Conservation (phyloP, 2,888 invertebrate genomes). For the Atrina japonica region DNA sequence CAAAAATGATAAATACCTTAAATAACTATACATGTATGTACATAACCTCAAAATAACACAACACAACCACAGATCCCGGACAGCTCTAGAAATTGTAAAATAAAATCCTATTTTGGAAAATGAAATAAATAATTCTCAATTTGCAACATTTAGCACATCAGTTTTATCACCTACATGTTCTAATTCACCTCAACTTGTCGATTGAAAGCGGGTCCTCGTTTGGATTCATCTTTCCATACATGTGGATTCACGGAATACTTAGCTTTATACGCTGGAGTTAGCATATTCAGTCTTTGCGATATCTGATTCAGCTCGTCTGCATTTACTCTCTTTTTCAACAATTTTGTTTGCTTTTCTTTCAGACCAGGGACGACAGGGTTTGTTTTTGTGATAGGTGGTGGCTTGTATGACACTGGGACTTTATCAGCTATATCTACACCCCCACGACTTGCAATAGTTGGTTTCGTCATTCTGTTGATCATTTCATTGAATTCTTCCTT, state of each 20-base stretch:
- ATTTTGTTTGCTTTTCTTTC: slow-evolving; percentile 54
- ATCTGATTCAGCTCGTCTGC: slow-evolving; percentile 63
- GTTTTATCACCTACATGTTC: too few relatives aligned
- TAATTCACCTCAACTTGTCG: slow-evolving; percentile 36
- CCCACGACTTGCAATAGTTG: slow-evolving; percentile 64
- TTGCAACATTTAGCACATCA: too few relatives aligned
- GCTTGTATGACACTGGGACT: slow-evolving; percentile 62
- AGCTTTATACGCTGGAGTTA: slow-evolving; percentile 70
- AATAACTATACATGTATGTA: too few relatives aligned
- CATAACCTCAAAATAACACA: too few relatives aligned
- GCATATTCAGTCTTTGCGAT: slow-evolving; percentile 64
- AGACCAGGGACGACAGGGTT: slow-evolving; percentile 67
- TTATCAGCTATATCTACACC: slow-evolving; percentile 60
- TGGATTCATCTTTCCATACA: slow-evolving; percentile 65
- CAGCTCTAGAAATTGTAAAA: too few relatives aligned
- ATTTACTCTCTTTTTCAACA: slow-evolving; percentile 60
- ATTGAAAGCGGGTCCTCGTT: slow-evolving; percentile 59
- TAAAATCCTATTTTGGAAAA: too few relatives aligned
- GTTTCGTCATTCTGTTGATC: slow-evolving; percentile 63
- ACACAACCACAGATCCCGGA: too few relatives aligned
- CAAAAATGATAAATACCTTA: too few relatives aligned
- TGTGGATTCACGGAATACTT: slow-evolving; percentile 66
- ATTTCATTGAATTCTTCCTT: slow-evolving; percentile 63
- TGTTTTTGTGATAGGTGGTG: slow-evolving; percentile 64
- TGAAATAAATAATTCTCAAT: too few relatives aligned